Evolutionary conservation across 2,113 vertebrate species (phyloP), one percentile per base, ranked within the genome.

Genomic region (Cyanoramphus novaezelandiae): DNA sequence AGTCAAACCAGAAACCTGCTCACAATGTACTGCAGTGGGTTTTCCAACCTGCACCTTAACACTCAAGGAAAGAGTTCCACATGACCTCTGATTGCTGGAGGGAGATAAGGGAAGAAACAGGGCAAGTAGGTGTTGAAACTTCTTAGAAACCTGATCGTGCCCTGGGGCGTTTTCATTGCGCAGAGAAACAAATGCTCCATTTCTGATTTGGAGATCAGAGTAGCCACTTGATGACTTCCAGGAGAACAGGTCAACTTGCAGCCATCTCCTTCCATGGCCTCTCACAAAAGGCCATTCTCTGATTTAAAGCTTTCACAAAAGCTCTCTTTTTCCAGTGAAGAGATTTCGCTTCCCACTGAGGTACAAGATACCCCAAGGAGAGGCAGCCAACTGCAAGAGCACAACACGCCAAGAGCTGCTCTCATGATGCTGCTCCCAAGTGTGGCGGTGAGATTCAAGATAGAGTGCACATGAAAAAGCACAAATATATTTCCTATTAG

Each of bases 1-100:
- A 96, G 76, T 82, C 94, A 88, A 92, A 94, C 39, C 60, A 88
- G 92, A 82, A 96, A 93, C 68, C 77, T 84, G 69, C 33, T 92
- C 72, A 52, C 65, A 81, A 68, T 81, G 79, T 71, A 29, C 43
- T 90, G 76, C 81, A 82, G 49, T 62, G 46, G n/a, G 63, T 19
- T 90, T 90, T 85, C 89, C 89, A 94, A 76, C 74, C 62, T 82
- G 44, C 2, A 0, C 47, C 79, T 77, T 9, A 3, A 35, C 68
- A 53, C 19, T 50, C 79, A 69, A 67, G 50, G 63, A 35, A 81
- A 64, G 49, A 57, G 82, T 67, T 92, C 82, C 46, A 50, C 46
- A 33, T 28, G 63, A 77, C 79, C 87, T 79, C 37, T 2, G 19
- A 68, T 7, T 60, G 79, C 94, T 90, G 71, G 39, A 64, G 55